phyloP scores from a whole-genome alignment of 2,797 vertebrate species.

The Philypnodon macrostomus region DNA sequence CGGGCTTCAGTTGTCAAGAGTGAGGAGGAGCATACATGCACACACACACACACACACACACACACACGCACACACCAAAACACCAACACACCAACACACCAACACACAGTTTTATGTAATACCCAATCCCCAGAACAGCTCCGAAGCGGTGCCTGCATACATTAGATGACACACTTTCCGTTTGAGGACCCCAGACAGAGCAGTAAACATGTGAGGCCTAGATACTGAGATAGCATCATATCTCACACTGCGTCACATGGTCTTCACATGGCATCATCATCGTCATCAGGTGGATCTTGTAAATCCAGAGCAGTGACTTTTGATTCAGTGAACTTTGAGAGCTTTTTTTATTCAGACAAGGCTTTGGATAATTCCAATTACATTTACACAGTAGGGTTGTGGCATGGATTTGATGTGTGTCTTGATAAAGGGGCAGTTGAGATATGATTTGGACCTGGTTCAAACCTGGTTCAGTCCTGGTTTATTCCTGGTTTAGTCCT shows the following conservation, averaged over 20 bases:
- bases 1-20: slow-evolving; percentile 66
- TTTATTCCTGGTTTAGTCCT: no score
- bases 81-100: no score
- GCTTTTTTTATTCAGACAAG: no score
- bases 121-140: slow-evolving; percentile 63
- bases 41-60: slow-evolving; percentile 22
- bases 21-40: slow-evolving; percentile 22
- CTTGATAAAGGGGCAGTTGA: no score
- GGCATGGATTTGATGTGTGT: no score
- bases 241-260: slow-evolving; percentile 21
- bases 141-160: slow-evolving; percentile 64
- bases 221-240: slow-evolving; percentile 47
- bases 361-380: no score
- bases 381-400: no score
- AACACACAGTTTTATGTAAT: slow-evolving; percentile 64
- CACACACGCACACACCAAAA: slow-evolving; percentile 11
- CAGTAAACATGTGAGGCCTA: slow-evolving; percentile 64
- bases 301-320: background rate
- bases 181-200: slow-evolving; percentile 63
- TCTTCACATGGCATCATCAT: background rate
- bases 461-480: no score
- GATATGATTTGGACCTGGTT: no score
- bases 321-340: background rate
- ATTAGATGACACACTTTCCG: slow-evolving; percentile 71
- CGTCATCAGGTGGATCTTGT: slow-evolving; percentile 23